Evolutionary conservation across 2,113 vertebrate genomes (phyloP).

Genomic region (Pelvicachromis taeniatus): DNA sequence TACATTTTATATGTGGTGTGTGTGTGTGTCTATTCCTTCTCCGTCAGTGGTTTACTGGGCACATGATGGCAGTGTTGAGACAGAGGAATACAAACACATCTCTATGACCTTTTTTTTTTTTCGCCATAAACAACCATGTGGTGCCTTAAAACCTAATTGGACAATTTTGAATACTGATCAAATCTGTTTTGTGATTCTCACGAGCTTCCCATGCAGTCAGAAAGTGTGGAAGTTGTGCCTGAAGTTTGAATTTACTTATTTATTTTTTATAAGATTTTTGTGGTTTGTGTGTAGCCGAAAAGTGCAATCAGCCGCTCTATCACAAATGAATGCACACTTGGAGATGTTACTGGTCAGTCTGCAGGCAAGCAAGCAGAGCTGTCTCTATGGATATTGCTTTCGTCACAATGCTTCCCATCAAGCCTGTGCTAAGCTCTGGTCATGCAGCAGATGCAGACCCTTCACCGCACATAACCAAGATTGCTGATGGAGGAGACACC

Average conservation of each 20-base stretch:
- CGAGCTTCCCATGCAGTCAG: not conserved
- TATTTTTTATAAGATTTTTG: not conserved
- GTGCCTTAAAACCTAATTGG: constrained; percentile 13
- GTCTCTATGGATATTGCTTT: constrained; percentile 75
- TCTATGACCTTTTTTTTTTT: constrained; percentile 37
- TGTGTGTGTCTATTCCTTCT: not conserved
- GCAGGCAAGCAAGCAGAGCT: constrained; percentile 32
- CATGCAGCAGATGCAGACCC: constrained; percentile 37
- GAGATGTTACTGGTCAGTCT: constrained; percentile 26
- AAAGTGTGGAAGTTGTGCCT: not conserved
- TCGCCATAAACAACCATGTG: constrained; percentile 8
- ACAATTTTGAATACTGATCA: not conserved
- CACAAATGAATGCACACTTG: not conserved
- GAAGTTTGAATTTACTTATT: not conserved
- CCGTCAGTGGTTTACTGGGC: constrained; percentile 17
- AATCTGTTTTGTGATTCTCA: not conserved
- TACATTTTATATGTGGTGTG: not conserved
- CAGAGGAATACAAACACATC: not conserved
- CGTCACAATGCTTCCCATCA: constrained; percentile 59
- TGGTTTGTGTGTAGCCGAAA: not conserved
- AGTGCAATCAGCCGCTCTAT: not conserved
- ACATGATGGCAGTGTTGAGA: constrained; percentile 72
- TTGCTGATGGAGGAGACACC: constrained; percentile 15
- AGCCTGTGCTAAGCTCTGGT: constrained; percentile 36
- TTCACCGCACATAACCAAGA: constrained; percentile 39